Conservation (phyloP, 2,113 vertebrate species). For the Aix galericulata region DNA sequence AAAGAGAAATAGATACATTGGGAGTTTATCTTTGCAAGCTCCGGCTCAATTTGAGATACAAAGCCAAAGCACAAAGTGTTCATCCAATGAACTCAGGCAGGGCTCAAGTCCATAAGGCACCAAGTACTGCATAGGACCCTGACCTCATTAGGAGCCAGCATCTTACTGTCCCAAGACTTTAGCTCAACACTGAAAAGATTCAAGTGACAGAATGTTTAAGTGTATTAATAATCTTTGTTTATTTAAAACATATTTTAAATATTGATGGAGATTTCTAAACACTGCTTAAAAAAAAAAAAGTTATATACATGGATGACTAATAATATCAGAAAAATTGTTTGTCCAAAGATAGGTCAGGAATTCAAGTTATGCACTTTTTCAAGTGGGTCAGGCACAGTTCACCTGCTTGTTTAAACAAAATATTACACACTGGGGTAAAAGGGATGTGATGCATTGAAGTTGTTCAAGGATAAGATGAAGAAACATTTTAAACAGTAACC, state of each 20-base stretch:
- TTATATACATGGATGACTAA: constrained; percentile 5
- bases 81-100: background rate
- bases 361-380: constrained; percentile 66
- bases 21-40: background rate
- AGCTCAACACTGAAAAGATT: background rate
- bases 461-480: background rate
- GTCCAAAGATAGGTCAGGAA: constrained; percentile 63
- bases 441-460: background rate
- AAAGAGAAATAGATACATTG: background rate
- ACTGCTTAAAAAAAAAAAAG: background rate
- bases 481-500: constrained; percentile 24
- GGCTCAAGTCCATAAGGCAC: background rate
- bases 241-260: constrained; percentile 27
- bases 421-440: background rate
- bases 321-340: background rate
- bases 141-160: background rate
- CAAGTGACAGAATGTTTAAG: background rate
- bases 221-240: background rate
- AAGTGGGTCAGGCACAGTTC: constrained; percentile 70
- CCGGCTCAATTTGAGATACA: background rate
- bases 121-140: background rate
- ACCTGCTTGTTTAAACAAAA: constrained; percentile 63
- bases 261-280: background rate
- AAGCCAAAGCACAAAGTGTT: background rate
- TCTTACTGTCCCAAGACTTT: background rate